Conservation (phyloP, 2,888 invertebrate genomes). For the Trachelus stipa region DNA sequence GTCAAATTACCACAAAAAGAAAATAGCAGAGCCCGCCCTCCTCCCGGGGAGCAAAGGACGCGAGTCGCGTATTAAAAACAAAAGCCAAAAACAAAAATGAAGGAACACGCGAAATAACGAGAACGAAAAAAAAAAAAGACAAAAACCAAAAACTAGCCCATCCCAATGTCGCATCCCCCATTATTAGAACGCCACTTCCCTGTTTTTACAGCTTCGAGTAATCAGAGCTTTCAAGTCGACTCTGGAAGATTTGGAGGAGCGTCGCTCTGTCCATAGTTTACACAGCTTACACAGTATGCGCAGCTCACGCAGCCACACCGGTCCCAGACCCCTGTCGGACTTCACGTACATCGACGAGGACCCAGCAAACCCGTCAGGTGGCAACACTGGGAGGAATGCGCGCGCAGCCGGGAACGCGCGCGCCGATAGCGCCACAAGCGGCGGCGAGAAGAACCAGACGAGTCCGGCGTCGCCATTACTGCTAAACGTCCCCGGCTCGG, state of each 20-base stretch:
- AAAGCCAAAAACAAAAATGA: conserved; percentile 19
- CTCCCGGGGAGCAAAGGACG: background rate
- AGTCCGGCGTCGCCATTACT: conserved; percentile 61
- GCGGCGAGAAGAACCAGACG: conserved; percentile 51
- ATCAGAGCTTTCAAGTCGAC: conserved; percentile 99
- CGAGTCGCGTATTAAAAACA: conserved; percentile 4
- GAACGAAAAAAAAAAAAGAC: conserved; percentile 20
- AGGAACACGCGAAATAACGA: conserved; percentile 14
- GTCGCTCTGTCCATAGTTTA: conserved; percentile 97
- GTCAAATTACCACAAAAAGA: conserved; percentile 13
- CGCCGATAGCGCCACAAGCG: conserved; percentile 72
- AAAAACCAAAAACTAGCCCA: conserved; percentile 47
- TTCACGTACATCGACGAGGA: conserved; percentile 87
- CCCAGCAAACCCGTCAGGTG: conserved; percentile 67
- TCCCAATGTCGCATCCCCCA: conserved; percentile 50
- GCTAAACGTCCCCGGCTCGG: conserved; percentile 60
- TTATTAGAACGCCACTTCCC: conserved; percentile 68
- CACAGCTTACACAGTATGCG: conserved; percentile 91
- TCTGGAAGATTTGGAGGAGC: conserved; percentile 99
- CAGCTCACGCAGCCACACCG: conserved; percentile 81
- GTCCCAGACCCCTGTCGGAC: conserved; percentile 82
- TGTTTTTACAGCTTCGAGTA: conserved; percentile 98
- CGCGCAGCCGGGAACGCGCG: conserved; percentile 70
- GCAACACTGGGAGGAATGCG: conserved; percentile 40
- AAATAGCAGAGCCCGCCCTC: conserved; percentile 9